These are phyloP conservation scores for Haliclona indistincta DNA, from an alignment of 37 sponge, comb jelly and placozoan species.

Conservation along the genomic window DNA sequence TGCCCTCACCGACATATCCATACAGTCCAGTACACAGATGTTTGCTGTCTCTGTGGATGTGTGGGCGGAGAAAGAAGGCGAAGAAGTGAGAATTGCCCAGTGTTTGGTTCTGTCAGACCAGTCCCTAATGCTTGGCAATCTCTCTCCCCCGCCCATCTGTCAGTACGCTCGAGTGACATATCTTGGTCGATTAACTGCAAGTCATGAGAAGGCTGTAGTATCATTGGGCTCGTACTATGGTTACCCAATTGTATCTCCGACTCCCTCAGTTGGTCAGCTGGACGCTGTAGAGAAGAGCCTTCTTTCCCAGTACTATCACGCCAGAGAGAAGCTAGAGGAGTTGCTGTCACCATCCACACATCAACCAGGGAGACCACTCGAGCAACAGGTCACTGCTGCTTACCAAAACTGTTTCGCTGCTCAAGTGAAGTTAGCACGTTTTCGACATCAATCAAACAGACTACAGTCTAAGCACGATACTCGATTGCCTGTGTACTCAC, in stretches of 20 bases:
- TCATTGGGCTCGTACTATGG: slow-evolving; percentile 69
- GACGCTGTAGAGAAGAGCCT: slow-evolving; percentile 32
- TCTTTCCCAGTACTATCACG: slow-evolving; percentile 34
- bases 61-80: slow-evolving; percentile 46
- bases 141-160: slow-evolving; percentile 79
- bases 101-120: slow-evolving; percentile 62
- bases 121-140: slow-evolving; percentile 68
- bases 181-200: slow-evolving; percentile 33
- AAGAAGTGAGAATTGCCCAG: slow-evolving; percentile 59
- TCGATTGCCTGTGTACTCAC: neutral
- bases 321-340: slow-evolving; percentile 24
- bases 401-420: slow-evolving; percentile 52
- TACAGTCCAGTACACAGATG: slow-evolving; percentile 53
- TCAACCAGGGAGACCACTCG: neutral
- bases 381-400: slow-evolving; percentile 4
- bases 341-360: neutral
- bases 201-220: slow-evolving; percentile 39
- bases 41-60: slow-evolving; percentile 76
- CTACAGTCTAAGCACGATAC: neutral
- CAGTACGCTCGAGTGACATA: slow-evolving; percentile 69
- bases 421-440: slow-evolving; percentile 35
- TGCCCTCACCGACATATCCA: slow-evolving; percentile 68
- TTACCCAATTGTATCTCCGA: slow-evolving; percentile 28
- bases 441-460: slow-evolving; percentile 7
- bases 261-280: slow-evolving; percentile 21